Base-by-base conservation (phyloP, 2,888 invertebrate genomes). In the Standfussiana lucernea region DNA sequence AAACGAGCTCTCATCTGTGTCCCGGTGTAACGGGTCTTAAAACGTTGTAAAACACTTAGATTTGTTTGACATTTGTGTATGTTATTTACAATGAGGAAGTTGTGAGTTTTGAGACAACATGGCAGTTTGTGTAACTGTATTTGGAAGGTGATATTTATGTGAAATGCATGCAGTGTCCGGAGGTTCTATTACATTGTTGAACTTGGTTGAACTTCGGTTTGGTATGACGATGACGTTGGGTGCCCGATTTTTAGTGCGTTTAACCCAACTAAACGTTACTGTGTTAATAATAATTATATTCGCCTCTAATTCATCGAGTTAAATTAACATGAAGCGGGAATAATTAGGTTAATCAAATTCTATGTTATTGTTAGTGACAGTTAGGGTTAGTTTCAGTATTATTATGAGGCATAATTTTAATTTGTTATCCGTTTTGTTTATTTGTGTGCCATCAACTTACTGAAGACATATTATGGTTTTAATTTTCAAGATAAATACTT, bases 1-100 rank as follows among this genome's bases (percentile, higher is more conserved):
- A 72, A 87, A 89, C 53, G 88, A 64, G 80, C 83, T 65, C 77
- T 78, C 75, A 69, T 84, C 75, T 73, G 65, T 59, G 75, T 82
- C 77, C 77, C 81, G 68, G 75, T 74, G 75, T 89, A 88, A 88
- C 87, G 87, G 87, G 80, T 73, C 77, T 61, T 76, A 74, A 77
- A 82, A 79, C 71, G 75, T 71, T 77, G 84, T 88, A 80, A 88
- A 88, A 85, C 72, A 83, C 89, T 87, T 82, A 69, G 72, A 85
- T 87, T 72, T 87, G 77, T 87, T 87, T 80, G 86, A 85, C 85
- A 82, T 88, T 88, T 85, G 88, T 82, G 89, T 83, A 82, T 87
- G 86, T 85, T 77, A 84, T 88, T 89, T 85, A 85, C 86, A 87
- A 75, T 66, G 83, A 68, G 83, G 76, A 77, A 82, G 69, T 75